Evolutionary conservation across 2,113 vertebrate genomes (phyloP), one percentile per base, ranked within the genome.

Genomic region (Aix galericulata): DNA sequence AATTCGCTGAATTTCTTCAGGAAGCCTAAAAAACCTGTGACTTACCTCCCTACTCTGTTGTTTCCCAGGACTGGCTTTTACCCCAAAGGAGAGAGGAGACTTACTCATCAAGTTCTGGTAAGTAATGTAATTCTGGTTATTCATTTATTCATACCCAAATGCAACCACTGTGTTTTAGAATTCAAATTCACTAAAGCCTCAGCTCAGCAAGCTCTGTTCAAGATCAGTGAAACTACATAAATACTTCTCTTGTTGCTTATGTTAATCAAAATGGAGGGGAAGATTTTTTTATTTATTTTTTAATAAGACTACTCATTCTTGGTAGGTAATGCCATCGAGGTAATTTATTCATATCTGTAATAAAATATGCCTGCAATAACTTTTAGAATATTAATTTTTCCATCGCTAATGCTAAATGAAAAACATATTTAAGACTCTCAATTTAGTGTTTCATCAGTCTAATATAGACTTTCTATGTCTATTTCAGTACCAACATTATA

Each of bases 311-410:
- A 32, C 8, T 82, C 29, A 21, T 79, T 72, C 29, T 85, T 38
- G 9, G 4, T 53, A 88, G 13, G 10, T n/a, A 80, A 36, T 40
- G 25, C 3, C 48, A 59, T 31, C 63, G 36, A 81, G 4, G 16
- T 56, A 63, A 77, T 83, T 81, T 81, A 59, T 90, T 93, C 3
- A 17, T 59, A 71, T 46, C 5, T 86, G 15, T 34, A 78, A 86
- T 64, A 75, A 95, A 91, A 71, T 68, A 86, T 31, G 22, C 22
- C 15, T 32, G 6, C 8, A 91, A 66, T 31, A 75, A 84, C 13
- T 78, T 92, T 42, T 18, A 83, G 25, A 83, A 72, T 82, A 87
- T 67, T 86, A 91, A 5, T 88, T 95, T 86, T 86, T 82, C 12
- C 34, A 50, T 50, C 16, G 80, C 18, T 62, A 76, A 44, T 53